Evolutionary conservation across 1,140 invertebrate genomes (phyloP).

Genomic region (Pectinophora gossypiella): DNA sequence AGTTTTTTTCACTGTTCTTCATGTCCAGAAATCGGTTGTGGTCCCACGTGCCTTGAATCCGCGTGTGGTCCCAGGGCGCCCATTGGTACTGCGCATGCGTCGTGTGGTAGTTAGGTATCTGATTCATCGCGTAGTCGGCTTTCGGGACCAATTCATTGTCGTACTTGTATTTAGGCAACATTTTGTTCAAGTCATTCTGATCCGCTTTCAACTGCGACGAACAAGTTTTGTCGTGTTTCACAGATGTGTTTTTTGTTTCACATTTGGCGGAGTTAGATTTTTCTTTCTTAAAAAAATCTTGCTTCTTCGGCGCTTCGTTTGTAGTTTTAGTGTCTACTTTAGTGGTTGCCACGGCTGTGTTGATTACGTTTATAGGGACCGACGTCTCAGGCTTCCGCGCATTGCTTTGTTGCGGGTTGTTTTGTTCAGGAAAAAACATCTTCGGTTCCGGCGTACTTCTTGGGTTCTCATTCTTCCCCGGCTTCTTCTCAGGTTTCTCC

Average conservation of each 20-base stretch:
- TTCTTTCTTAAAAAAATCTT: slow-evolving; percentile 75
- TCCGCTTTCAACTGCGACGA: slow-evolving; percentile 54
- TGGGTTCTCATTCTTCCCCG: slow-evolving; percentile 54
- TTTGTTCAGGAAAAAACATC: slow-evolving; percentile 72
- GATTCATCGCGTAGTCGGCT: slow-evolving; percentile 76
- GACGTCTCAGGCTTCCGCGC: slow-evolving; percentile 61
- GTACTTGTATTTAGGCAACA: slow-evolving; percentile 75
- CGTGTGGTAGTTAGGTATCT: slow-evolving; percentile 78
- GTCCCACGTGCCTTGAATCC: slow-evolving; percentile 67
- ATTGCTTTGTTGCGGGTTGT: slow-evolving; percentile 16
- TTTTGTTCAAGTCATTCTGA: slow-evolving; percentile 69
- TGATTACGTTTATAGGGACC: slow-evolving; percentile 69
- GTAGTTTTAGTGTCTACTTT: slow-evolving; percentile 58
- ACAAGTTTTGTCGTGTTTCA: slow-evolving; percentile 69
- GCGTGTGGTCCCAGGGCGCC: slow-evolving; percentile 77
- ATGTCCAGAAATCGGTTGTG: slow-evolving; percentile 68
- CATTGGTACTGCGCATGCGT: slow-evolving; percentile 78
- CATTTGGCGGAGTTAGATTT: slow-evolving; percentile 60
- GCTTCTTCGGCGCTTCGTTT: slow-evolving; percentile 65
- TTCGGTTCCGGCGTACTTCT: slow-evolving; percentile 63
- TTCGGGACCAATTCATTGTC: slow-evolving; percentile 74
- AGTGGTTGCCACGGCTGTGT: slow-evolving; percentile 46
- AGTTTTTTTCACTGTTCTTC: slow-evolving; percentile 69
- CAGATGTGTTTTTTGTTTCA: slow-evolving; percentile 53
- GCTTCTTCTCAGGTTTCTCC: slow-evolving; percentile 67